Percentiles rank a stretch among this genome's conserved stretches.
These are phyloP conservation scores for Drosophila limbata DNA, from an alignment of 2,888 invertebrate genomes.

Conservation along the genomic window DNA sequence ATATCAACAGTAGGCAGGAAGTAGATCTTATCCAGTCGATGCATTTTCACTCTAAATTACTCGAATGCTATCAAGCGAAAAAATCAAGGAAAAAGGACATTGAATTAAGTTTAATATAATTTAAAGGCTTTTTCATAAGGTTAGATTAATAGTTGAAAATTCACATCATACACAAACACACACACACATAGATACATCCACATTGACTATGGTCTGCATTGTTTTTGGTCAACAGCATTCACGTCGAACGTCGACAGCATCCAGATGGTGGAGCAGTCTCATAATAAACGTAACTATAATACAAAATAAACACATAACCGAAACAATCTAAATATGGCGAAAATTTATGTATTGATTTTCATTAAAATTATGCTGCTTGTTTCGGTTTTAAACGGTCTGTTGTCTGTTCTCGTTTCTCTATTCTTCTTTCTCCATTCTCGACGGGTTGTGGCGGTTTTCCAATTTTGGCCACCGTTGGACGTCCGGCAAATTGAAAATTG, in stretches of 20 bases:
- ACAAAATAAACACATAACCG: constrained; percentile 77
- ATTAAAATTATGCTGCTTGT: constrained; percentile 68
- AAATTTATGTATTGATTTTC: constrained; percentile 79
- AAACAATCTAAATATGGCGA: constrained; percentile 76
- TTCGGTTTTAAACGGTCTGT: constrained; percentile 32
- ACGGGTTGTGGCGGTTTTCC: constrained; percentile 60
- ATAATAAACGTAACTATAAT: constrained; percentile 78
- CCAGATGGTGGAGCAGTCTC: constrained; percentile 29
- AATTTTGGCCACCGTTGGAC: constrained; percentile 68
- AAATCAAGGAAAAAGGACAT: neutral
- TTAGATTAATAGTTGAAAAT: constrained; percentile 13
- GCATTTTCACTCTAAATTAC: neutral
- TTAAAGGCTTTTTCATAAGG: constrained; percentile 21
- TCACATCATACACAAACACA: neutral
- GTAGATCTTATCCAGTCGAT: neutral
- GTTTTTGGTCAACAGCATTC: constrained; percentile 17
- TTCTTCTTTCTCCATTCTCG: constrained; percentile 14
- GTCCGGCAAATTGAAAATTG: constrained; percentile 77
- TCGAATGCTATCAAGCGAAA: neutral
- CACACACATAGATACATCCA: neutral
- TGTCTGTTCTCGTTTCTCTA: constrained; percentile 23
- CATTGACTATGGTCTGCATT: constrained; percentile 9
- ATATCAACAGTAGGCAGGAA: too few species aligned
- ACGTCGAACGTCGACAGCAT: constrained; percentile 13
- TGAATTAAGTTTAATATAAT: constrained; percentile 11